These are phyloP conservation scores for Theropithecus gelada DNA, from an alignment of 2,113 vertebrate species.

Conservation along the genomic window DNA sequence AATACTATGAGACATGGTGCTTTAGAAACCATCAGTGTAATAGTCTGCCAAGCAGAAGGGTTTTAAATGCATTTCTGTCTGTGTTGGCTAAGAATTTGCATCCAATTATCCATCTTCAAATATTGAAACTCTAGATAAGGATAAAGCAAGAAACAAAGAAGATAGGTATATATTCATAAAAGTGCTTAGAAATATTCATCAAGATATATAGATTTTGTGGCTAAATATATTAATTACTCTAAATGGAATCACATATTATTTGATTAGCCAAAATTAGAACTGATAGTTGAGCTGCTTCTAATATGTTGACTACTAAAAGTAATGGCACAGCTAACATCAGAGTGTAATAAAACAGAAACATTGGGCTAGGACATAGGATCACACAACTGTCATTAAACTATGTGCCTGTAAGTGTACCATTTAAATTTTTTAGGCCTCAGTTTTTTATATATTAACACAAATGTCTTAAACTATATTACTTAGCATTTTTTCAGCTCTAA, in stretches of 20 bases:
- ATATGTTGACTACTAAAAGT: background rate
- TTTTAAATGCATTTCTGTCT: background rate
- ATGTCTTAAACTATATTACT: background rate
- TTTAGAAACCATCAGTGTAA: background rate
- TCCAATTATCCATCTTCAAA: background rate
- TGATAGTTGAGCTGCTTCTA: background rate
- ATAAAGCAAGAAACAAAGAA: background rate
- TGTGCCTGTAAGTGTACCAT: background rate
- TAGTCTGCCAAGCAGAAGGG: background rate
- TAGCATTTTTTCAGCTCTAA: background rate
- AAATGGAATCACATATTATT: background rate
- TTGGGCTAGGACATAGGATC: background rate
- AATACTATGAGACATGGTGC: background rate
- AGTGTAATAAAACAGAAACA: background rate
- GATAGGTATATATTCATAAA: background rate
- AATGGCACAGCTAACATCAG: background rate
- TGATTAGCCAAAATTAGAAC: background rate
- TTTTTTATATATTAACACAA: slow-evolving; percentile 24
- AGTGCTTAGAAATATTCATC: background rate
- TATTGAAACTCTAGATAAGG: background rate
- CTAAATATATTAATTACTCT: background rate
- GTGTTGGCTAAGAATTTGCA: background rate
- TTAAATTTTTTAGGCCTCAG: background rate
- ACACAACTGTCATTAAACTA: background rate
- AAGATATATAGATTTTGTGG: background rate